Percentiles rank a stretch among this genome's conserved stretches.
These are phyloP conservation scores for Echeneis naucrates DNA, from an alignment of 2,797 vertebrate genomes.

Conservation along the genomic window DNA sequence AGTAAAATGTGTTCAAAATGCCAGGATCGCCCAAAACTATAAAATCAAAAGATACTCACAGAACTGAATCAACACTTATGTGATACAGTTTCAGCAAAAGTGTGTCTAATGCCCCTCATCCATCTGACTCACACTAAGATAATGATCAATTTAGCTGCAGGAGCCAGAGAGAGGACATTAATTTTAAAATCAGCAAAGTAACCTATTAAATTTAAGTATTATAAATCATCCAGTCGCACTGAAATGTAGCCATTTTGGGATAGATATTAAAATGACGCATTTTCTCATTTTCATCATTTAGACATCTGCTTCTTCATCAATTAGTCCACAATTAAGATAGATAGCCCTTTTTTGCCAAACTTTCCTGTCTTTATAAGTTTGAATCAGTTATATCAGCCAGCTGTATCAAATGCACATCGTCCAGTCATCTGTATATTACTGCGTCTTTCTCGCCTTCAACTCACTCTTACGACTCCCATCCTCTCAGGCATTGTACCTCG, in stretches of 20 bases:
- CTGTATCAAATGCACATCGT: background rate
- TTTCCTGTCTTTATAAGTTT: background rate
- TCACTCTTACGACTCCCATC: constrained; percentile 23
- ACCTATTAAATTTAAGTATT: background rate
- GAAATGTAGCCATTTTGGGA: background rate
- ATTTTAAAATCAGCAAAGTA: background rate
- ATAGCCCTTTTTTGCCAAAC: background rate
- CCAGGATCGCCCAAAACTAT: background rate
- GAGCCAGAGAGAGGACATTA: background rate
- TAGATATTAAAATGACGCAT: background rate
- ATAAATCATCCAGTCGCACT: background rate
- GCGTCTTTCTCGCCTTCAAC: background rate
- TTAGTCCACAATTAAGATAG: too few species aligned
- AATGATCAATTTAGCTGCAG: background rate
- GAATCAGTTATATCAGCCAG: background rate
- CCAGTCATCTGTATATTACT: background rate
- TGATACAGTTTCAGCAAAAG: background rate
- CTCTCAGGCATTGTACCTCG: constrained; percentile 15
- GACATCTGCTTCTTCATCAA: background rate
- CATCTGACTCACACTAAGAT: background rate
- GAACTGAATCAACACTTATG: background rate
- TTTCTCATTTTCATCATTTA: background rate
- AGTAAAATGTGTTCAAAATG: constrained; percentile 10
- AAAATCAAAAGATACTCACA: background rate
- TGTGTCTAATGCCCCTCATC: background rate